phyloP scores from a whole-genome alignment of 2,797 vertebrate species.

The Mionectes olivaceus region DNA sequence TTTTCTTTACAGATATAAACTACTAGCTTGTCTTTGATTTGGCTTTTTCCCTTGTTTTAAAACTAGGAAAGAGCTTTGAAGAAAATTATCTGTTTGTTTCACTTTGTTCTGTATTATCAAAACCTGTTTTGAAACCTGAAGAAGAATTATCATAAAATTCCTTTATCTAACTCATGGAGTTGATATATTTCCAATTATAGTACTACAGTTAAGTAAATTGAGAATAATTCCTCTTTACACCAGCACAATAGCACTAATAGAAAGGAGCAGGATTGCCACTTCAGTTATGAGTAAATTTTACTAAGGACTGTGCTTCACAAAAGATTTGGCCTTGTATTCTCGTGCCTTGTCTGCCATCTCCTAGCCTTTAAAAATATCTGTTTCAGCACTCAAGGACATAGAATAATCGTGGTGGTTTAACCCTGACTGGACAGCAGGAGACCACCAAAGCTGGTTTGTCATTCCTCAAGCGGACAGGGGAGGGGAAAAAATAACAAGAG shows the following conservation, averaged over 20 bases:
- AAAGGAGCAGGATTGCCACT: neutral
- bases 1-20: neutral
- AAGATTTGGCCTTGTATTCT: neutral
- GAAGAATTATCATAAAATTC: neutral
- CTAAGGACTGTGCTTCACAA: neutral
- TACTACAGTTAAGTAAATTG: neutral
- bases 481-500: neutral
- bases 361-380: neutral
- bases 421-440: neutral
- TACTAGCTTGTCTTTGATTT: neutral
- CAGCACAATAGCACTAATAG: neutral
- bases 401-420: neutral
- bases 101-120: neutral
- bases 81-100: neutral
- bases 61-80: neutral
- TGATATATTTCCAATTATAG: neutral
- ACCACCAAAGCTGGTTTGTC: neutral
- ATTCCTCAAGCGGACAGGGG: neutral
- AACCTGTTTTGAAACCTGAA: neutral
- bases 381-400: neutral
- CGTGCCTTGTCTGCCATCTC: neutral
- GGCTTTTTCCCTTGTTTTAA: neutral
- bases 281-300: neutral
- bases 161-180: neutral
- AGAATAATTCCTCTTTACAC: neutral